Evolutionary conservation across 2,888 invertebrate genomes (phyloP), one percentile per base, ranked within the genome.

Genomic region (Abscondita cerata): DNA sequence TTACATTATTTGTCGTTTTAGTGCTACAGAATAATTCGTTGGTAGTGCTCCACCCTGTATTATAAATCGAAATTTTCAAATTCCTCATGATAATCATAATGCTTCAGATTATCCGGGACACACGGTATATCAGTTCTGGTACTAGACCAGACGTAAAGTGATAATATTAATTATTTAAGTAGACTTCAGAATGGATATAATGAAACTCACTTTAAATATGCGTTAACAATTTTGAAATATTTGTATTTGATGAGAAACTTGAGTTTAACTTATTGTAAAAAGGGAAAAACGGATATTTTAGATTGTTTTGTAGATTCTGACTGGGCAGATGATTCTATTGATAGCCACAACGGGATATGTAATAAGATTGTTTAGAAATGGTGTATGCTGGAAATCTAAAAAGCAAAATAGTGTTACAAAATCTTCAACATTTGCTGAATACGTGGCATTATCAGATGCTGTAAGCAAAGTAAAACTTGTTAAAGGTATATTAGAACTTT

Each of bases 221-320:
- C n/a, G 4, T 12, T 40, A 12, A 40, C 12, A 40, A 12, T 40
- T 40, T 40, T 40, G 15, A 40, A 40, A 40, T 40, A 40, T 40
- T n/a, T 40, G 4, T 40, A 40, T 40, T 40, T 40, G 6, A 40
- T 12, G 6, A 40, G 15, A 40, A 13, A 40, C 6, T 13, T 40
- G 15, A 40, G n/a, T 9, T n/a, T 40, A 4, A 8, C n/a, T 13
- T 40, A 9, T 40, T 40, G 40, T 40, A 40, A 12, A 40, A 12
- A 12, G 5, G n/a, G n/a, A 13, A n/a, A 31, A 5, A 6, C 6
- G 5, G 31, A 5, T 31, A 5, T n/a, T n/a, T n/a, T n/a, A n/a
- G n/a, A n/a, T n/a, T 40, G 40, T 40, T 40, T 12, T 8, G 40
- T 40, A 40, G 40, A 40, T 13, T n/a, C 40, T 13, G n/a, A 40